phyloP scores from a whole-genome alignment of 2,113 vertebrate genomes.

The Dicaeum eximium region DNA sequence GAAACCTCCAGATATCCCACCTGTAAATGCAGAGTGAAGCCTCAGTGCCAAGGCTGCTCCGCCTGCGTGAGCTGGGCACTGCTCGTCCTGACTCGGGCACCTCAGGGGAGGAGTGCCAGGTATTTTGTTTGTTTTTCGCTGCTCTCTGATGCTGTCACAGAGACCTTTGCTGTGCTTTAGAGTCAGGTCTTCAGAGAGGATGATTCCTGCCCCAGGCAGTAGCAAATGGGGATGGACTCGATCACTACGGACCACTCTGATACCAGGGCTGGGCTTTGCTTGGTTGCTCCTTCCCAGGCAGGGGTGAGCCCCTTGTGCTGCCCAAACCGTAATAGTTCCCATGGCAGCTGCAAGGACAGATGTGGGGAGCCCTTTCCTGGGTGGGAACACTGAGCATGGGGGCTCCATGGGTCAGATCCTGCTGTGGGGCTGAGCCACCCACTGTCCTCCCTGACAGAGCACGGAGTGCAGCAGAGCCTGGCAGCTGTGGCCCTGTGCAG shows the following conservation, averaged over 20 bases:
- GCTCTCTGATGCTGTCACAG: background rate
- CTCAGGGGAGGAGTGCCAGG: too few species aligned
- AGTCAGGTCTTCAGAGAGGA: background rate
- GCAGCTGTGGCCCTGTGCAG: rapidly evolving
- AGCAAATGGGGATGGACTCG: background rate
- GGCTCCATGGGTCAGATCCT: background rate
- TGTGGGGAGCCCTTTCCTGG: background rate
- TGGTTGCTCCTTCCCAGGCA: background rate
- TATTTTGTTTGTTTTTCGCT: background rate
- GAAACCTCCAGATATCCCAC: background rate
- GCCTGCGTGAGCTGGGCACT: background rate
- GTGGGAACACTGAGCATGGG: rapidly evolving
- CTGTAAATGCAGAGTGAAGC: background rate
- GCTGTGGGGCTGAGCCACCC: background rate
- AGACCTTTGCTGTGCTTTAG: background rate
- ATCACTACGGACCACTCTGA: background rate
- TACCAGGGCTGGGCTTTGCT: background rate
- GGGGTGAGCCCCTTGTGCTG: background rate
- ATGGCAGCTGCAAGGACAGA: background rate
- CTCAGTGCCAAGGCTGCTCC: background rate
- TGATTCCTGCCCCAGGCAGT: background rate
- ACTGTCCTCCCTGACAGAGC: rapidly evolving
- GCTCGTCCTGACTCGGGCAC: rapidly evolving
- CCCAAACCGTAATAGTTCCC: rapidly evolving
- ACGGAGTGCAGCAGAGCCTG: background rate